phyloP scores from a whole-genome alignment of 2,888 invertebrate genomes.

The Aricia artaxerxes region DNA sequence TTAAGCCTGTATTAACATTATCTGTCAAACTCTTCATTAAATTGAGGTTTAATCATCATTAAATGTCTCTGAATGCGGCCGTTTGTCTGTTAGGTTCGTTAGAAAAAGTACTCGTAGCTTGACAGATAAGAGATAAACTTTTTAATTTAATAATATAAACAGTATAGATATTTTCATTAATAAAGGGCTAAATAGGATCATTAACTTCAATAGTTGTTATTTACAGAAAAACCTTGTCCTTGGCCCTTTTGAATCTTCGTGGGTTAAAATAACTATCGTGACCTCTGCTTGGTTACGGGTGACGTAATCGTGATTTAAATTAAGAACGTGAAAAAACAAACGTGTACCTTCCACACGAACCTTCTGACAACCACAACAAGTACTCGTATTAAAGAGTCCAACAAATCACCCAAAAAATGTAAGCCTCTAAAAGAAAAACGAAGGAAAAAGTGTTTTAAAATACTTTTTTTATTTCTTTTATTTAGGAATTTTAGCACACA shows the following conservation, averaged over 20 bases:
- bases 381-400: not conserved
- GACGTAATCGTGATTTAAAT: slow-evolving; percentile 39
- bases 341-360: slow-evolving; percentile 13
- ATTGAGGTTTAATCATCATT: too few species aligned
- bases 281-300: slow-evolving; percentile 55
- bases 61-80: too few species aligned
- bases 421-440: not conserved
- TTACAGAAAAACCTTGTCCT: slow-evolving; percentile 1
- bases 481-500: too few species aligned
- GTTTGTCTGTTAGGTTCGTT: too few species aligned
- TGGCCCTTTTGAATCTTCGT: slow-evolving; percentile 24
- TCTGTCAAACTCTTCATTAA: too few species aligned
- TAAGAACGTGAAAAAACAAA: slow-evolving; percentile 30
- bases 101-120: too few species aligned
- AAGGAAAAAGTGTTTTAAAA: not conserved
- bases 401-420: not conserved
- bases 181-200: too few species aligned
- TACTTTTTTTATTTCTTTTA: not conserved
- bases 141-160: too few species aligned
- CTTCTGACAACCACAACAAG: not conserved
- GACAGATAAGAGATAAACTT: too few species aligned
- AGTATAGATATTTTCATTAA: too few species aligned
- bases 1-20: too few species aligned
- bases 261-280: slow-evolving; percentile 47
- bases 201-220: not conserved